Evolutionary conservation across 1,140 invertebrate species (phyloP), one percentile per base, ranked within the genome.

Genomic region (Cepaea nemoralis): DNA sequence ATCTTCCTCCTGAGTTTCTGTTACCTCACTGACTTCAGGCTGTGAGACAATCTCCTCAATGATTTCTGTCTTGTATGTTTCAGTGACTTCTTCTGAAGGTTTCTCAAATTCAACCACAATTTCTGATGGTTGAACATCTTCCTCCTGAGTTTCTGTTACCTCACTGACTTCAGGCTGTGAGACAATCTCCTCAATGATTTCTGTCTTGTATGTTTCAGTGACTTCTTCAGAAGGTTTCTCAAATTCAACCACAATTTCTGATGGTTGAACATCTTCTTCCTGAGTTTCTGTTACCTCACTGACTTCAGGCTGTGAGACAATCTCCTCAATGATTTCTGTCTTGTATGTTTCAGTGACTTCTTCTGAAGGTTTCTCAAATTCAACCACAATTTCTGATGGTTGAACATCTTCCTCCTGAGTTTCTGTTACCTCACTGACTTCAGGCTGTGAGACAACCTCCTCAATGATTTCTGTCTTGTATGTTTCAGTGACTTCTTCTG

Each of bases 221-320:
- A 81, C 45, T 59, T 85, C 67, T 50, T 77, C 45, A 37, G 78
- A 76, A 50, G 83, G 74, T 74, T 85, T 63, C 16, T 31, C 84
- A 78, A 88, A 42, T 39, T 89, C 87, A 70, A 86, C 59, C 8
- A 31, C 40, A n/a, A 88, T 81, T 81, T 89, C 86, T 40, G 69
- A 63, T 55, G 63, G 42, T 37, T 80, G 39, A 48, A 77, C 74
- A 55, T 85, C 82, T 40, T 88, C 86, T 59, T 63, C 75, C 1
- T 45, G 37, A 37, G 81, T 78, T 31, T 83, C 82, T 55, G 80
- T 77, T 50, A 88, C 78, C 42, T 83, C 77, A 24, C 69, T 63
- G 16, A 85, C 77, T 67, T 84, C 78, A 16, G 83, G 63, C 14
- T 83, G 33, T 37, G 82, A 75, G 45, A 84, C 76, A 19, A 69